phyloP scores from a whole-genome alignment of 2,113 vertebrate genomes.

The Megatriorchis doriae region DNA sequence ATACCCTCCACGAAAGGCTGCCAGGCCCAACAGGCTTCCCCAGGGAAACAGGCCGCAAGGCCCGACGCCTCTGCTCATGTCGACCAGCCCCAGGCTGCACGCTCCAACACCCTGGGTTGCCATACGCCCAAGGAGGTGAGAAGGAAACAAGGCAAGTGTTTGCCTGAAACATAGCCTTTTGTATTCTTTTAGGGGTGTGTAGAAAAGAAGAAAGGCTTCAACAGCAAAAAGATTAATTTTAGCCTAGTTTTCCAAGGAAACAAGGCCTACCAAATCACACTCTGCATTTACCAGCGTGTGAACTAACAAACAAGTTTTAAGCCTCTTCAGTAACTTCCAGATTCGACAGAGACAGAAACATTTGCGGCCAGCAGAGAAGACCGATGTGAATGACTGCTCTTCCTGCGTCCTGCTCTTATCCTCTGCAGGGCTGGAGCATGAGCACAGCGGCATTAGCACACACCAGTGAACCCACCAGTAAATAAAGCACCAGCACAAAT shows the following conservation, averaged over 20 bases:
- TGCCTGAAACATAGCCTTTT: not conserved
- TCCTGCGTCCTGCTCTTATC: not conserved
- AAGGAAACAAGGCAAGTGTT: not conserved
- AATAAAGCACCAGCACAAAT: not conserved
- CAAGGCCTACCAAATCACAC: not conserved
- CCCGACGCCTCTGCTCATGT: accelerated
- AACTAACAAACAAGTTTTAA: not conserved
- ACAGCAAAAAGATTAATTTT: not conserved
- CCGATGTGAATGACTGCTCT: not conserved
- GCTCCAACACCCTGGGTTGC: not conserved
- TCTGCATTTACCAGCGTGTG: accelerated
- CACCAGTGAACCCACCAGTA: not conserved
- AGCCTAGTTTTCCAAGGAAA: not conserved
- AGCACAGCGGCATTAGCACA: accelerated
- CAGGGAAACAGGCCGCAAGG: not conserved
- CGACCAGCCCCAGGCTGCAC: not conserved
- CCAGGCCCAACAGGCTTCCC: not conserved
- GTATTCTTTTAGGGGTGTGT: not conserved
- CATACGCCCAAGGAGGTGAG: accelerated
- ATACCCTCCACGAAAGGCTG: not conserved
- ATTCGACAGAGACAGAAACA: not conserved
- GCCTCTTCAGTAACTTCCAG: not conserved
- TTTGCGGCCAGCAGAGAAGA: not conserved
- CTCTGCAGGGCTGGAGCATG: not conserved
- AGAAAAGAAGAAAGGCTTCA: not conserved